Evolutionary conservation across 2,888 invertebrate species (phyloP).

Genomic region (Myopa tessellatipennis): DNA sequence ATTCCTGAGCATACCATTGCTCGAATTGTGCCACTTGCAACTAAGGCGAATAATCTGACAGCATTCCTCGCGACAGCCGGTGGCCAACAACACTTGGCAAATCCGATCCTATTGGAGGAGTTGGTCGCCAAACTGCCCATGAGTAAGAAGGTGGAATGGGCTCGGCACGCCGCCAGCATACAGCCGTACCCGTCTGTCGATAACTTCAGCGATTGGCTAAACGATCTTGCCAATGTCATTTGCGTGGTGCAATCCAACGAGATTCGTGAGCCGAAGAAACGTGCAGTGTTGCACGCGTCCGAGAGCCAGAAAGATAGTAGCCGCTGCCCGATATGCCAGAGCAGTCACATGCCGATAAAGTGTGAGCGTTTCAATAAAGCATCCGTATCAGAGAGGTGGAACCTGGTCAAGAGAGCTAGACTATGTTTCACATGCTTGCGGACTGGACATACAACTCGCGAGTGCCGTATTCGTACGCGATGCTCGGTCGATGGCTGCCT

Average conservation of each 20-base stretch:
- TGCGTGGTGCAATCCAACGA: not conserved
- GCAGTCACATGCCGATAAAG: not conserved
- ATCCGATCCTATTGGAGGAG: not conserved
- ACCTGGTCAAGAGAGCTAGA: slow-evolving; percentile 1
- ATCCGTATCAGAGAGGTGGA: not conserved
- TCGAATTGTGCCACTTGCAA: not conserved
- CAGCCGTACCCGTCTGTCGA: not conserved
- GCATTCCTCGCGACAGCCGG: slow-evolving; percentile 20
- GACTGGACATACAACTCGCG: not conserved
- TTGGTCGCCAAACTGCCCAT: not conserved
- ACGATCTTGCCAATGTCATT: not conserved
- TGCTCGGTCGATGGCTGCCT: not conserved
- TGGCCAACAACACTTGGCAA: slow-evolving; percentile 9
- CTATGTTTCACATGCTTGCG: not conserved
- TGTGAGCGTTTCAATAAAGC: not conserved
- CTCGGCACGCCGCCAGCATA: not conserved
- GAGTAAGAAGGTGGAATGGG: slow-evolving; percentile 11
- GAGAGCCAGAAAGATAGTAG: not conserved
- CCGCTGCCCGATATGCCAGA: not conserved
- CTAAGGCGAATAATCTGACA: not conserved
- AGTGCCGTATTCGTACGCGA: not conserved
- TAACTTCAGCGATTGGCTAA: not conserved
- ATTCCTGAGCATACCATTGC: not conserved
- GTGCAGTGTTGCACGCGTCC: not conserved
- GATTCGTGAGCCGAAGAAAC: slow-evolving; percentile 4